These are phyloP conservation scores for Adoxophyes honmai DNA, from an alignment of 1,140 invertebrate genomes.

Conservation along the genomic window DNA sequence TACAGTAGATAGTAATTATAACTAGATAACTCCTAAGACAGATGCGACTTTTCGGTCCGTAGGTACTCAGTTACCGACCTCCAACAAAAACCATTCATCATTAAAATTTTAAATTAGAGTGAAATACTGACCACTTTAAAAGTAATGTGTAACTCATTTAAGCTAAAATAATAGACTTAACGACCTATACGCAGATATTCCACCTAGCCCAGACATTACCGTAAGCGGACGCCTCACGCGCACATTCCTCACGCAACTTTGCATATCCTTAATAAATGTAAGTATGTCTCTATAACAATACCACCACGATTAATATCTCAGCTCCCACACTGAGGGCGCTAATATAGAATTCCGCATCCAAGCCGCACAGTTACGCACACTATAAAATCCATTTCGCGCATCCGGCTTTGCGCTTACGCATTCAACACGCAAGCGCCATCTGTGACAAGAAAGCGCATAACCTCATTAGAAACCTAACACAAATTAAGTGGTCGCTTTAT, in stretches of 20 bases:
- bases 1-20: too few relatives aligned
- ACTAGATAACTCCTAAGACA: too few relatives aligned
- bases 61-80: too few relatives aligned
- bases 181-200: too few relatives aligned
- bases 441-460: constrained; percentile 76
- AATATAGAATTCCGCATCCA: constrained; percentile 56
- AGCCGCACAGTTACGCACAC: constrained; percentile 54
- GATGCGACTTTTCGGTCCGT: too few relatives aligned
- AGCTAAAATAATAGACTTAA: too few relatives aligned
- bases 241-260: constrained; percentile 2
- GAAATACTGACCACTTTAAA: too few relatives aligned
- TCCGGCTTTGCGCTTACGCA: constrained; percentile 68
- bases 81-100: too few relatives aligned
- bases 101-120: too few relatives aligned
- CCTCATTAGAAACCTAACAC: constrained; percentile 74
- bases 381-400: constrained; percentile 69
- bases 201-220: neutral
- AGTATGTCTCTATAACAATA: constrained; percentile 15
- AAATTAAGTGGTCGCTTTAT: constrained; percentile 70
- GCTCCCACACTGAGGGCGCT: constrained; percentile 46
- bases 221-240: constrained; percentile 4
- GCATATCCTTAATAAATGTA: constrained; percentile 14
- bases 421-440: constrained; percentile 56
- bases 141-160: too few relatives aligned
- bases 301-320: constrained; percentile 28